Conservation (phyloP, 2,113 vertebrate species). For the Crotalus tigris region DNA sequence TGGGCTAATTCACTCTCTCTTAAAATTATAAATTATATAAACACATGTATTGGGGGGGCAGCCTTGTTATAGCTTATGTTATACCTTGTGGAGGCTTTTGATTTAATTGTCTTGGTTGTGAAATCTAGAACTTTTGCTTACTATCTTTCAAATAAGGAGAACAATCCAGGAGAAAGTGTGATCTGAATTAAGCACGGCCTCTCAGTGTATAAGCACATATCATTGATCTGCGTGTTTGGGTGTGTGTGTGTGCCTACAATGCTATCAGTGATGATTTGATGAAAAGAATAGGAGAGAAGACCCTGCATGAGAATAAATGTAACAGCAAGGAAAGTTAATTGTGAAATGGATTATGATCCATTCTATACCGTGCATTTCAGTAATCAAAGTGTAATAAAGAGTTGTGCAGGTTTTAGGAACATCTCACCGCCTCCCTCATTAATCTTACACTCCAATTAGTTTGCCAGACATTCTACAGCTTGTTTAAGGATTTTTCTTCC, state of each 20-base stretch:
- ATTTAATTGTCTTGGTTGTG: background rate
- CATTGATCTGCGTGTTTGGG: background rate
- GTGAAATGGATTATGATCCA: background rate
- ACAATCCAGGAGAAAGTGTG: background rate
- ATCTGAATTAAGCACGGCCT: background rate
- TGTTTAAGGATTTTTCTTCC: constrained; percentile 27
- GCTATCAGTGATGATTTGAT: background rate
- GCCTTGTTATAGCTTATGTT: background rate
- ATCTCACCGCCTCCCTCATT: background rate
- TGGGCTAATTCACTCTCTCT: background rate
- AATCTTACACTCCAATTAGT: constrained; percentile 3
- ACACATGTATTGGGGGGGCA: background rate
- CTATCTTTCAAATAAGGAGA: accelerated
- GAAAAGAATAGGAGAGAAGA: background rate
- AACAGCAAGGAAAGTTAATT: background rate
- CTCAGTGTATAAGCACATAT: background rate
- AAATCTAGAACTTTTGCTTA: background rate
- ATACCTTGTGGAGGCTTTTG: background rate
- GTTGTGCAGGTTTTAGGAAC: background rate
- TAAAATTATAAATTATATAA: background rate
- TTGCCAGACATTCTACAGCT: constrained; percentile 16
- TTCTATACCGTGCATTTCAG: background rate
- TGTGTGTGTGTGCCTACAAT: background rate
- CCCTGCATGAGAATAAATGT: background rate
- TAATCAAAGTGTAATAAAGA: constrained; percentile 6